Evolutionary conservation across 1,140 invertebrate species (phyloP), one percentile per base, ranked within the genome.

Genomic region (Papilio polytes): DNA sequence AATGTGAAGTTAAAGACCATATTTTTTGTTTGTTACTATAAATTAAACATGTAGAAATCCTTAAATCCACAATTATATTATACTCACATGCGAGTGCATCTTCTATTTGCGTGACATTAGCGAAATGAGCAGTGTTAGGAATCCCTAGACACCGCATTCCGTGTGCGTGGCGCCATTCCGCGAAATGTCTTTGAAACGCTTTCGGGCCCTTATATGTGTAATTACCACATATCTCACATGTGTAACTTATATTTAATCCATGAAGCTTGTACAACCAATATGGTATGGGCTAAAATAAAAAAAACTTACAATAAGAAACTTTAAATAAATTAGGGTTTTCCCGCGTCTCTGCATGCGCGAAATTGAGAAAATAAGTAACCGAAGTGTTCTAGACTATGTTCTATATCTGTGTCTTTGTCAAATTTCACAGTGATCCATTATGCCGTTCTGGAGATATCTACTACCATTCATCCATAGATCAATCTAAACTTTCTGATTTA

Each of bases 211-310:
- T 99, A 95, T 99, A 99, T 0, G 98, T 98, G 88, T 98, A 99
- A 95, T 99, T 99, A n/a, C 99, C 99, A 95, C 99, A 99, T 82
- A 99, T 99, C 95, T 99, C 99, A 94, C 99, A 99, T 82, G 98
- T 99, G 92, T 99, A 99, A 91, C 98, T 99, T 73, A 99, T 99
- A 94, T 99, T 99, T 1, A 99, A 96, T 0, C 99, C 99, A 94
- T 99, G 99, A 8, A 99, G 95, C 96, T 99, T 99, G 94, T 99
- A 99, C 41, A 99, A 94, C 99, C 99, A 99, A 94, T 99, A 99
- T 0, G 99, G 99, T 22, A 94, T 94, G 0, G 93, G 92, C 92
- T 94, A 86, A 8, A 87, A 89, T 79, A 80, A 82, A 51, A 82
- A 79, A 26, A 56, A 8, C 18, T 18, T 56, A 56, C 9, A 56